Evolutionary conservation across 1,140 invertebrate genomes (phyloP), one percentile per base, ranked within the genome.

Genomic region (Aphelinus atriplicis): DNA sequence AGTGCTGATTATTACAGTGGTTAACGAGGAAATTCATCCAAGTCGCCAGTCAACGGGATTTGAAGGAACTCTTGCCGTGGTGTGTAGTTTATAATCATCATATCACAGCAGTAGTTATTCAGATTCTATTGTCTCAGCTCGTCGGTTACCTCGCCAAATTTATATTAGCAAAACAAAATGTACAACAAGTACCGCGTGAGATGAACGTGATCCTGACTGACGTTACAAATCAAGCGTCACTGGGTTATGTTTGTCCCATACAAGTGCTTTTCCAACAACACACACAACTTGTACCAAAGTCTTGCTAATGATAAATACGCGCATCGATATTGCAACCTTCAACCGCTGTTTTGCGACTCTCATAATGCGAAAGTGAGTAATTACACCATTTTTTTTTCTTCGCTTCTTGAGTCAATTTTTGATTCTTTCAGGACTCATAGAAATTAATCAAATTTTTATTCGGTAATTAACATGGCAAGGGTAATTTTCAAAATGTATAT

Each of bases 101-200:
- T 90, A 90, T 91, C 90, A 90, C 90, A 90, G 89, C 86, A 83
- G 81, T 88, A 89, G 88, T 90, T 90, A 85, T 87, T 84, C 88
- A 76, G 83, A 86, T 83, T 86, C 79, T 81, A 68, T 75, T 42
- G 46, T 72, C 53, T 6, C 77, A 43, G 69, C 47, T 81, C 80
- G 75, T 80, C 80, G 45, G 57, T 6, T 70, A 7, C 3, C 45
- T 1, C 6, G 46, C 5, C 5, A 2, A 9, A 63, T 48, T 48
- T 61, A 56, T 53, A 53, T 53, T 9, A 53, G 51, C 4, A 53
- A 53, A 53, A 53, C 26, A 26, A 26, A 26, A 26, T 26, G 26
- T 26, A 26, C 26, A 53, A 53, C 26, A 78, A 78, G 79, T 84
- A 80, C 74, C 76, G 75, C 72, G 83, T 89, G 86, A 80, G 89